Conservation (phyloP, 2,888 invertebrate species). For the Actias luna region DNA sequence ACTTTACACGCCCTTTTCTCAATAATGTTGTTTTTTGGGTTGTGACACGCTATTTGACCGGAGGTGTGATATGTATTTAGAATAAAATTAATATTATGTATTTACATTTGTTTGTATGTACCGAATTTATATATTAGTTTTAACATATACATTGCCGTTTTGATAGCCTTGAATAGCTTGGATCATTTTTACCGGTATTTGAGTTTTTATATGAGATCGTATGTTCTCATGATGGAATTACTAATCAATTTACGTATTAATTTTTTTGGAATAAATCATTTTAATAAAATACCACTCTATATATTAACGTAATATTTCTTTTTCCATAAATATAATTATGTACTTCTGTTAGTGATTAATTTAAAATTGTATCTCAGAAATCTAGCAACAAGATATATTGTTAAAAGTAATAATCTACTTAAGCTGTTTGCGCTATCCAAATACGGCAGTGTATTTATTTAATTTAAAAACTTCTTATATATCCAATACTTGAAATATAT, state of each 20-base stretch:
- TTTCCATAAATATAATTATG: background rate
- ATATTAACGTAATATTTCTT: background rate
- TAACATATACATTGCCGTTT: background rate
- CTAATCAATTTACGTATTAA: background rate
- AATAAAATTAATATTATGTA: no score
- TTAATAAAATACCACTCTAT: background rate
- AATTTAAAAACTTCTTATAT: background rate
- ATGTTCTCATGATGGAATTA: background rate
- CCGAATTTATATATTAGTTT: background rate
- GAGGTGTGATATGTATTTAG: no score
- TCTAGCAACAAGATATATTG: no score
- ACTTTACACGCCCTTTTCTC: no score
- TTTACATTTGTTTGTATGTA: background rate
- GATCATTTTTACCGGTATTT: background rate
- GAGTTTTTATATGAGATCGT: background rate
- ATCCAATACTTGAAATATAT: constrained; percentile 15
- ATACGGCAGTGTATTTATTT: background rate
- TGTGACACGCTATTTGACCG: no score
- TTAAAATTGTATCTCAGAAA: no score
- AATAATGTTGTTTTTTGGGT: no score
- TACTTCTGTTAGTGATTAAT: no score
- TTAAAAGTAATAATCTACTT: background rate
- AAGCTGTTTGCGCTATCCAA: background rate
- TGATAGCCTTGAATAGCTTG: background rate
- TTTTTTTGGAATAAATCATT: background rate